phyloP scores from a whole-genome alignment of 2,797 vertebrate species.

The Girardinus metallicus region DNA sequence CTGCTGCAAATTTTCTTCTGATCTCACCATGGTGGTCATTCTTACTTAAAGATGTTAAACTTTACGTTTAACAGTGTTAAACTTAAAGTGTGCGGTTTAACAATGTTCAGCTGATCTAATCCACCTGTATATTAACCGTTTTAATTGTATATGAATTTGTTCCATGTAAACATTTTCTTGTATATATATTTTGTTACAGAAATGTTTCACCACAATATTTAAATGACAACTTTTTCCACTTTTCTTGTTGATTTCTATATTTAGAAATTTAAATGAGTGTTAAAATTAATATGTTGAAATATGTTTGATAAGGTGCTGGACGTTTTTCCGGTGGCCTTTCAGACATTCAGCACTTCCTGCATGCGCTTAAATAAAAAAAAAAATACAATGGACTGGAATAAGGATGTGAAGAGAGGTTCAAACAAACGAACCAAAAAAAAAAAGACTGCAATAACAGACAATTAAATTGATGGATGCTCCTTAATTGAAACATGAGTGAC shows the following conservation, averaged over 20 bases:
- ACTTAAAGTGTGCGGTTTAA: no score
- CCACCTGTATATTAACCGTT: background rate
- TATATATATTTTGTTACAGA: no score
- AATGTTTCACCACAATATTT: no score
- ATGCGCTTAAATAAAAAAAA: no score
- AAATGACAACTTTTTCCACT: no score
- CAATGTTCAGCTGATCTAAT: no score
- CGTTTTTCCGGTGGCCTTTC: background rate
- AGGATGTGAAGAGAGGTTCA: background rate
- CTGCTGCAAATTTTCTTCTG: background rate
- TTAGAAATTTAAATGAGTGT: no score
- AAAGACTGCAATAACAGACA: background rate
- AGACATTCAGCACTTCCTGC: no score
- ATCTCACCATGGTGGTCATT: background rate
- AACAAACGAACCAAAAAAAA: background rate
- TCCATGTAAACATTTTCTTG: no score
- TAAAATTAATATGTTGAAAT: no score
- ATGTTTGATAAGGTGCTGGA: background rate
- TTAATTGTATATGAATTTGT: background rate
- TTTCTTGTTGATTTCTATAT: no score
- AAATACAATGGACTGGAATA: background rate
- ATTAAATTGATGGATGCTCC: background rate
- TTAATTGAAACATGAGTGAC: background rate
- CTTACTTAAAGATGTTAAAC: background rate
- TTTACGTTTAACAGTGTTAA: no score